Evolutionary conservation across 2,888 invertebrate genomes (phyloP).

Genomic region (Agrotis ipsilon): DNA sequence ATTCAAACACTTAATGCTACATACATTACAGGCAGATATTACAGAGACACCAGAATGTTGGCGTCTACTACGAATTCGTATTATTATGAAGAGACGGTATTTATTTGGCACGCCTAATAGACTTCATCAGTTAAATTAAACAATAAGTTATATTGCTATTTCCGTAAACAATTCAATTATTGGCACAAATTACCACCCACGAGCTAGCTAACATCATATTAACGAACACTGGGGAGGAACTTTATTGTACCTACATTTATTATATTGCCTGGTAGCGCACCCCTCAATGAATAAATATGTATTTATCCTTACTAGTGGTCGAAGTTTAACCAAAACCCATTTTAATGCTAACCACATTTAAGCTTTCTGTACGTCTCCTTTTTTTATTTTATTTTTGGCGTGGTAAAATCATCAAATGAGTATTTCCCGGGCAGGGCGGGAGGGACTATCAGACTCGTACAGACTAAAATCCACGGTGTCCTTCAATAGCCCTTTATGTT

Average conservation of each 20-base stretch:
- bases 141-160: slow-evolving; percentile 74
- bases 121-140: slow-evolving; percentile 32
- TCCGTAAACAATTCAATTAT: slow-evolving; percentile 78
- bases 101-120: slow-evolving; percentile 17
- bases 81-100: background rate
- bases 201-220: slow-evolving; percentile 70
- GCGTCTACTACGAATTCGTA: background rate
- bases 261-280: slow-evolving; percentile 6
- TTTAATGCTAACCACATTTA: no score
- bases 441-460: no score
- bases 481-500: no score
- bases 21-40: background rate
- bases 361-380: no score
- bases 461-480: no score
- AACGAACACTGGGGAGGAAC: slow-evolving; percentile 73
- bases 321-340: no score
- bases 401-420: no score
- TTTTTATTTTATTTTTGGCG: no score
- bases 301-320: background rate
- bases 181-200: slow-evolving; percentile 79
- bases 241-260: slow-evolving; percentile 49
- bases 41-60: background rate
- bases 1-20: no score
- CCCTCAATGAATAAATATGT: background rate
- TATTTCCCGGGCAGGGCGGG: no score